Evolutionary conservation across 2,888 invertebrate genomes (phyloP), one percentile per base, ranked within the genome.

Genomic region (Brenthis daphne): DNA sequence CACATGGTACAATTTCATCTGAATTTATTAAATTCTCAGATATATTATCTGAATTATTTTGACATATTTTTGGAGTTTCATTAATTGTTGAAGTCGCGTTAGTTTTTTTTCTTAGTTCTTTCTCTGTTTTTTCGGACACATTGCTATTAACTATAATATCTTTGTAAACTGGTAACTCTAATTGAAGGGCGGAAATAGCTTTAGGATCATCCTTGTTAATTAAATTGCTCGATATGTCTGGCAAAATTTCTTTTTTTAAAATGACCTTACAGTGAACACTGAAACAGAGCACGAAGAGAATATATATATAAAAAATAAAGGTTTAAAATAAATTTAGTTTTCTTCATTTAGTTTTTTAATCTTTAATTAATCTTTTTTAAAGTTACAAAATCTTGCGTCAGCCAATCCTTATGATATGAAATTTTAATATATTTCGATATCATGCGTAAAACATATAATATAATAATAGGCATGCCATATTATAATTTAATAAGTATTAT

Each of bases 181-280:
- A 51, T 1, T 68, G 68, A 13, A 63, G 29, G n/a, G 53, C 60
- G 3, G 43, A 54, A 16, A 55, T 33, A 12, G 43, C 37, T 51
- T 71, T 71, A 14, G 51, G 33, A 50, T 50, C 64, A 20, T 51
- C 61, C 53, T 55, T 56, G 12, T 54, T 11, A 47, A 73, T 71
- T 24, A 67, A 55, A 58, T 71, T 71, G 6, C 54, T 64, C 14
- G 68, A 55, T n/a, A 65, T 24, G 29, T 65, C 61, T 8, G 47
- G 58, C 11, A 68, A n/a, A 50, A 73, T 64, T 54, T 70, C 67
- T 51, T 78, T 76, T 50, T 71, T 71, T 37, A 80, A 70, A 14
- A 80, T 73, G 16, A 87, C 80, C 79, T 81, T 82, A 53, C 80
- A 82, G 71, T 78, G 70, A 50, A 79, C 80, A 70, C 89, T 88